Evolutionary conservation across 2,888 invertebrate species (phyloP).

Genomic region (Seira ritae): DNA sequence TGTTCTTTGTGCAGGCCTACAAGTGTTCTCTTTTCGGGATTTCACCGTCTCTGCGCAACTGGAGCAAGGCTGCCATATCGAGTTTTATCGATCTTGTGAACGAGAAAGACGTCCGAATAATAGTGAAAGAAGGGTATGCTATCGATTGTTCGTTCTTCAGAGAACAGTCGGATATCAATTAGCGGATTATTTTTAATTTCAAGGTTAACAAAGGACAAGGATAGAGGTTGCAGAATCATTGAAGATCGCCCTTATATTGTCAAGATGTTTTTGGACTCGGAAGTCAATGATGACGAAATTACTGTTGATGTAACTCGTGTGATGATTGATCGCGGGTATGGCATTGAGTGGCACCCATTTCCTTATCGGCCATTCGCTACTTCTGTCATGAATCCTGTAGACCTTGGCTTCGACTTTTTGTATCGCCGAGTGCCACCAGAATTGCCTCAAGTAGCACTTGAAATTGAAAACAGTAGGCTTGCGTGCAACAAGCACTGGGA

Average conservation of each 20-base stretch:
- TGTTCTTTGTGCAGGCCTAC: conserved; percentile 28
- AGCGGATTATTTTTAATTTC: too few species aligned
- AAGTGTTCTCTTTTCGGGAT: conserved; percentile 34
- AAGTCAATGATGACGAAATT: not conserved
- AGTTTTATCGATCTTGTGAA: conserved; percentile 23
- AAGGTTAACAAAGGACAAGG: not conserved
- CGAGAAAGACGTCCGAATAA: not conserved
- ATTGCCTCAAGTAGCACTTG: not conserved
- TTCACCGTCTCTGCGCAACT: conserved; percentile 15
- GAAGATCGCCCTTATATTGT: conserved; percentile 25
- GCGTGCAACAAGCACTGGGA: not conserved
- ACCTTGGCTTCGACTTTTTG: not conserved
- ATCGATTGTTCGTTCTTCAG: too few species aligned
- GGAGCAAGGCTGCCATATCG: not conserved
- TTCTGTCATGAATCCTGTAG: not conserved
- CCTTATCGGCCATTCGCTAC: conserved; percentile 26
- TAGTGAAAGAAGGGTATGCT: not conserved
- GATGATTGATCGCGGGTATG: conserved; percentile 7
- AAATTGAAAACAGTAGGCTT: not conserved
- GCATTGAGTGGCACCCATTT: conserved; percentile 26
- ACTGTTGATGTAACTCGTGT: conserved; percentile 24
- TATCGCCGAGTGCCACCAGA: not conserved
- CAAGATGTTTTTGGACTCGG: not conserved
- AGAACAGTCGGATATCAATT: too few species aligned
- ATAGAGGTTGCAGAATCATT: not conserved